A percentile compares a stretch with the other conserved stretches of the same genome.
Conservation (phyloP, 2,888 invertebrate genomes). For the Beris chalybata region DNA sequence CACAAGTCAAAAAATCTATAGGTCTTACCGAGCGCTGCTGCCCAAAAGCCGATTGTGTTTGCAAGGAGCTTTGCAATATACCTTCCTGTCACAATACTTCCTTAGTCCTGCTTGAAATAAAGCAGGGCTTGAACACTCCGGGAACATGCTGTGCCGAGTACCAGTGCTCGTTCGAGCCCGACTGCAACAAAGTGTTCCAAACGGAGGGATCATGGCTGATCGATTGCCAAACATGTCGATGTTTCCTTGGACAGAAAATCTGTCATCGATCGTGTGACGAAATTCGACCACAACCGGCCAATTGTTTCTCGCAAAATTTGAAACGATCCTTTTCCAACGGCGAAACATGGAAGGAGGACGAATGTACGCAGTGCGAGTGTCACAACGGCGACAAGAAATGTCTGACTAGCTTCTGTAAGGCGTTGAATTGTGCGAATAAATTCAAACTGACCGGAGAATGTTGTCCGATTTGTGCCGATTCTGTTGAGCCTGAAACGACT, state of each 20-base stretch:
- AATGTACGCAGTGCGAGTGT: slow-evolving; percentile 52
- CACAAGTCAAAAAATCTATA: too few species aligned
- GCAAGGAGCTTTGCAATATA: slow-evolving; percentile 50
- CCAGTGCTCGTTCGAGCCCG: slow-evolving; percentile 55
- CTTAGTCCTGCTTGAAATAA: slow-evolving; percentile 48
- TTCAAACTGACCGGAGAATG: slow-evolving; percentile 45
- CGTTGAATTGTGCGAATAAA: slow-evolving; percentile 45
- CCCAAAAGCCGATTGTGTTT: slow-evolving; percentile 49
- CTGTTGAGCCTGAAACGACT: neutral
- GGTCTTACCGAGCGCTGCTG: slow-evolving; percentile 47
- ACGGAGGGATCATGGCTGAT: slow-evolving; percentile 42
- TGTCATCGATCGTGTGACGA: slow-evolving; percentile 53
- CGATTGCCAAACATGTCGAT: slow-evolving; percentile 49
- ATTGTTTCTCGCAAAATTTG: slow-evolving; percentile 48
- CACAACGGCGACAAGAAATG: slow-evolving; percentile 49
- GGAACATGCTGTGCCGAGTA: slow-evolving; percentile 60
- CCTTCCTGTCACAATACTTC: slow-evolving; percentile 47
- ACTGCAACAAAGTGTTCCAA: slow-evolving; percentile 47
- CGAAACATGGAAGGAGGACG: slow-evolving; percentile 50
- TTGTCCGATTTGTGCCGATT: slow-evolving; percentile 46
- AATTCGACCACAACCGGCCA: slow-evolving; percentile 43
- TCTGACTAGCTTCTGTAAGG: slow-evolving; percentile 42
- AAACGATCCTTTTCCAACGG: slow-evolving; percentile 50
- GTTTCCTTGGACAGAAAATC: slow-evolving; percentile 47
- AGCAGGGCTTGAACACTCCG: slow-evolving; percentile 46